These are phyloP conservation scores for Papilio aristodemus DNA, from an alignment of 1,140 invertebrate genomes.

Conservation along the genomic window DNA sequence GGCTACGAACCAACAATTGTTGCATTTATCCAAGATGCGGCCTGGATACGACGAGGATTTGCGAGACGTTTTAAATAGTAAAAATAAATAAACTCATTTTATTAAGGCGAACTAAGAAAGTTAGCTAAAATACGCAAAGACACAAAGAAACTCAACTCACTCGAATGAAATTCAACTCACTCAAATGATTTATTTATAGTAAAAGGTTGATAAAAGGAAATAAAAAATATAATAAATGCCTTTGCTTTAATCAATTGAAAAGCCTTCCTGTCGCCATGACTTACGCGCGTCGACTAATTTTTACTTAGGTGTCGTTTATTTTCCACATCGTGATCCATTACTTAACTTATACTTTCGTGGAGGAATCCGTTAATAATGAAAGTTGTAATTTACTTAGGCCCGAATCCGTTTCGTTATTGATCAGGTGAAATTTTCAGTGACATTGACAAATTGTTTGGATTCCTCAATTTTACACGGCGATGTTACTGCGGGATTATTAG, in stretches of 20 bases:
- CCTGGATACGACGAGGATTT: slow-evolving; percentile 4
- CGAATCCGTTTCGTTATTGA: slow-evolving; percentile 56
- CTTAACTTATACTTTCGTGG: slow-evolving; percentile 23
- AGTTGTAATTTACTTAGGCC: slow-evolving; percentile 49
- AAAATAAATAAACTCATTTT: too few species aligned
- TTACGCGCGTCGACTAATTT: slow-evolving; percentile 1
- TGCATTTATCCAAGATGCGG: slow-evolving; percentile 6
- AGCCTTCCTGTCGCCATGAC: not conserved
- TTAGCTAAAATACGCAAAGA: too few species aligned
- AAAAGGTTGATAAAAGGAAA: too few species aligned
- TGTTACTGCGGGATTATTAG: slow-evolving; percentile 42
- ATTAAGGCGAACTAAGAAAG: too few species aligned
- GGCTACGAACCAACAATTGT: slow-evolving; percentile 15
- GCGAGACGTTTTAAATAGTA: not conserved
- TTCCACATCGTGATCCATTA: slow-evolving; percentile 25
- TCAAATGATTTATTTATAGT: too few species aligned
- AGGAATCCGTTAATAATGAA: slow-evolving; percentile 36
- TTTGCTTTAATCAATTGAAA: slow-evolving; percentile 8
- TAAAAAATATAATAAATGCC: not conserved
- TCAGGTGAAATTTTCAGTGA: slow-evolving; percentile 61
- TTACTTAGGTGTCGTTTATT: slow-evolving; percentile 4
- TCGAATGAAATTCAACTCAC: too few species aligned
- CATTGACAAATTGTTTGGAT: slow-evolving; percentile 62
- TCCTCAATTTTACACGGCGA: slow-evolving; percentile 52
- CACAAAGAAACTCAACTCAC: too few species aligned